Evolutionary conservation across 2,888 invertebrate genomes (phyloP), one percentile per base, ranked within the genome.

Genomic region (Gnatocerus cornutus): DNA sequence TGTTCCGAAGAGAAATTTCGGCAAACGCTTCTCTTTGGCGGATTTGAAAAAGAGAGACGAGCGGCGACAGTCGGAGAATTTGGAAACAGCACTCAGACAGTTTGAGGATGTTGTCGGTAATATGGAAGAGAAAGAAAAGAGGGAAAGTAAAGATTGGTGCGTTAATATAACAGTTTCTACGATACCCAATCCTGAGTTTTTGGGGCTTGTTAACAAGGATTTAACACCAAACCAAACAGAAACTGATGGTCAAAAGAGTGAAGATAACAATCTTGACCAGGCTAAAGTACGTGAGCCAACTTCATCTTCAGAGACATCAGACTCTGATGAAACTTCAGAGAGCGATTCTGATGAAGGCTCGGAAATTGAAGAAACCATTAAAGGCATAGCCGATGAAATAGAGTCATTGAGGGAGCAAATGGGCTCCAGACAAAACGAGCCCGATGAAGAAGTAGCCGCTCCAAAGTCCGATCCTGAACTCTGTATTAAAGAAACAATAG

Each of bases 121-220:
- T 14, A 78, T 65, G 45, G 66, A 69, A 45, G 48, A 8, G 9
- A 63, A 67, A 30, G 39, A 50, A 3, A 68, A 63, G 29, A 63
- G 72, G 41, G 71, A 69, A 41, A 71, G 71, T 46, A 74, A 71
- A 29, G 73, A 75, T 59, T 81, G 80, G 80, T 77, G 77, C 59
- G 80, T 77, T 12, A 79, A 78, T 67, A 74, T 81, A 7, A 79
- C 81, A 1, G 80, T 81, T 37, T 76, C 80, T 0, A 71, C 78
- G 0, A 77, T 75, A 58, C 74, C 79, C 1, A 79, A 73, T 68
- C 74, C 73, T 3, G 78, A 61, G 14, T 61, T 37, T 50, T 39
- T 61, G 61, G 50, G 33, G 12, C 33, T 59, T 27, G 46, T 12
- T 16, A 6, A 53, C 12, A 37, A 37, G 1, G 9, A 12, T 37